Base-by-base conservation (phyloP, 2,113 vertebrate species). In the Syngnathoides biaculeatus region DNA sequence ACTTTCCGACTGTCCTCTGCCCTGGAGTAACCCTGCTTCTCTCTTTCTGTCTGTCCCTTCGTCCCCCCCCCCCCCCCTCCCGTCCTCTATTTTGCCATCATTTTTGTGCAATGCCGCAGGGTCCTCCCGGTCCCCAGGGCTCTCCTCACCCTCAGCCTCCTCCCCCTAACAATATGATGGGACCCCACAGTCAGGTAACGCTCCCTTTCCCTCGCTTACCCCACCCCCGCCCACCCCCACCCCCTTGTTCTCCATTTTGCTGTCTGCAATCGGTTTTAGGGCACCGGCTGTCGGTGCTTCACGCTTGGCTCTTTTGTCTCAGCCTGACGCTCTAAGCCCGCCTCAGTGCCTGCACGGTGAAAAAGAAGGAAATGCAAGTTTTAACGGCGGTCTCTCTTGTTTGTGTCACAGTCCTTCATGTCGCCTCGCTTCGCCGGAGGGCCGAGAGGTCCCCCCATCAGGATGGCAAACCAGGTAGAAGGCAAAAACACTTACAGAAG, bases 121-220 rank as follows among this genome's bases (percentile, higher is more conserved):
- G 96, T 93, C 95, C 96, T 89, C 94, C 97, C 88, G 97, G 97
- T 92, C 97, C 97, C 91, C 97, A 98, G 94, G 95, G 95, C 90
- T 98, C 96, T 92, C 97, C 97, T 93, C 97, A 99, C 93, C 94
- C 96, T 92, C 96, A 97, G 92, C 94, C 97, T 94, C 96, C 97
- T 94, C 96, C 95, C 90, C 94, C 96, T 93, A 99, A 97, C 95
- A 96, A 94, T 94, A 98, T 99, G 96, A 98, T 99, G 97, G 97
- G 97, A 94, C 96, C 96, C 86, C 97, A 98, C 92, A 96, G 95
- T 94, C 97, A 99, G 96, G 97, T 98, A 98, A 95, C 42, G 10
- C 77, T 79, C 71, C 79, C 75, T 76, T 65, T 67, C 79, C 40
- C 76, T 66, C 78, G 61, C 9, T 60, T 67, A 75, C 67, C 68